Percentiles rank a stretch among this genome's conserved stretches.
Conservation (phyloP, 2,797 vertebrate genomes). For the Halcyon smyrnensis region DNA sequence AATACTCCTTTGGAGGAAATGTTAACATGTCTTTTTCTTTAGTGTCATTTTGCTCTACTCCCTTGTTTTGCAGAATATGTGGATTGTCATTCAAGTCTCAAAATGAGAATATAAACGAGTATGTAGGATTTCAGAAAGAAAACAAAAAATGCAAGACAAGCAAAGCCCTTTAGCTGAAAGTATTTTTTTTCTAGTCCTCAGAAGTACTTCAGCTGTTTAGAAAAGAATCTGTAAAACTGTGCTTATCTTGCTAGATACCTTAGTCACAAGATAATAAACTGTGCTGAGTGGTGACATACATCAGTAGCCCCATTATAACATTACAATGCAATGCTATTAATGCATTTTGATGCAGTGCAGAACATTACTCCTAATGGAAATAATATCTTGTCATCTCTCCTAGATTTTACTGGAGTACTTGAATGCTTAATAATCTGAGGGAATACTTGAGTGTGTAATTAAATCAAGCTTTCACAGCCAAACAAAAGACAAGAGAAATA, state of each 20-base stretch:
- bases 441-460: constrained; percentile 41
- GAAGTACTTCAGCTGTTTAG: neutral
- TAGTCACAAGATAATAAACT: constrained; percentile 34
- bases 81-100: constrained; percentile 22
- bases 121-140: constrained; percentile 21
- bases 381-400: constrained; percentile 27
- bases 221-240: neutral
- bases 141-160: neutral
- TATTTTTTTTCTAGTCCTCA: neutral
- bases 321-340: constrained; percentile 40
- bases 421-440: constrained; percentile 22
- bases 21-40: constrained; percentile 4
- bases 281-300: neutral
- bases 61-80: constrained; percentile 30
- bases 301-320: constrained; percentile 48
- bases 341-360: constrained; percentile 51
- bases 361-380: constrained; percentile 32
- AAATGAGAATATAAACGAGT: constrained; percentile 6
- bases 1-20: constrained; percentile 22
- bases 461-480: constrained; percentile 59
- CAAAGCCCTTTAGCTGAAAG: neutral
- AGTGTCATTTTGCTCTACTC: neutral
- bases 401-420: constrained; percentile 38
- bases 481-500: constrained; percentile 49
- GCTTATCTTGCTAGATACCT: neutral